Evolutionary conservation across 1,140 invertebrate species (phyloP), one percentile per base, ranked within the genome.

Genomic region (Matsumurasca onukii): DNA sequence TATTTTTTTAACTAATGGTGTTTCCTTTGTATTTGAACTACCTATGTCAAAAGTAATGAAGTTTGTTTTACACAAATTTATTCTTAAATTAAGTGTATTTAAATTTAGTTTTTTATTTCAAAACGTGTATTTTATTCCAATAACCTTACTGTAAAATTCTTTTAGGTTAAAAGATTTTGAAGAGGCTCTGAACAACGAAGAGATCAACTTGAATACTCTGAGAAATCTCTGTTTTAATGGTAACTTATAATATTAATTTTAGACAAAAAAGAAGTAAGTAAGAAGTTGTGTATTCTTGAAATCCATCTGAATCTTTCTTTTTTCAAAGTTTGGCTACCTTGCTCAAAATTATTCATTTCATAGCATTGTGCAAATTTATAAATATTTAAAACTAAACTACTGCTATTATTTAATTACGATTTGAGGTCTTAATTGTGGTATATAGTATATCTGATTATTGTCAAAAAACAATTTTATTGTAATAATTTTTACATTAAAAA

Each of bases 161-260:
- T 83, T 30, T 75, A 92, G 91, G 76, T 85, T 92, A 64, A 88
- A 88, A 80, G 88, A 89, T 73, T 91, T 91, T 75, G 85, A 91
- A 75, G 84, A 89, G 69, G 76, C 87, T 64, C 78, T 93, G 2
- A 78, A 83, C 9, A 76, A 84, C 68, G 89, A 92, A 69, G 80
- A 87, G 59, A 88, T 94, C 72, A 84, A 92, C 75, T 77, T 91
- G 15, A 77, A 79, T 45, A 78, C 82, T 71, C 77, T 94, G 1
- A 85, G 84, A 73, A 84, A 82, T 74, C 77, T 93, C 59, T 89
- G 90, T 72, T 93, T 93, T 75, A 87, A 91, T 82, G 92, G 91
- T 91, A 80, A 78, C n/a, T n/a, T n/a, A 76, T 73, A 30, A 62
- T 68, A 59, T 39, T n/a, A 39, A 27, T 70, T 68, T 52, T 70